Conservation (phyloP, 2,797 vertebrate genomes). For the Tenualosa ilisha region DNA sequence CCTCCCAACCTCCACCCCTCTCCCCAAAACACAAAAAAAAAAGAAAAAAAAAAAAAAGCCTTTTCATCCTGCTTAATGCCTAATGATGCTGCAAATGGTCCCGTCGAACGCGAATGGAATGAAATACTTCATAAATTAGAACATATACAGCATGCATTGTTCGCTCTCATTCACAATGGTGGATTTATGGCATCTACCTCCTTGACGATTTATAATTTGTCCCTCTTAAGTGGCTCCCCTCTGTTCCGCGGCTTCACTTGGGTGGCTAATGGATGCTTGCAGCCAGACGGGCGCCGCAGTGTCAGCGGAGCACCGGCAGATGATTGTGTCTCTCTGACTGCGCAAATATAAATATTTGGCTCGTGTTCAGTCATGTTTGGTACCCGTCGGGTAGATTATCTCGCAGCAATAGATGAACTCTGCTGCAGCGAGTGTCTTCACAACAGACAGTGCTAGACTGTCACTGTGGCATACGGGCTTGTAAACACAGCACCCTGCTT, state of each 20-base stretch:
- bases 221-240: conserved; percentile 3
- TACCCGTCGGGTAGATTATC: conserved; percentile 12
- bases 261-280: conserved; percentile 18
- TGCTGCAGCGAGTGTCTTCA: neutral
- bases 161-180: conserved; percentile 41
- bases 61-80: conserved; percentile 67
- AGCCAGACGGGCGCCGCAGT: neutral
- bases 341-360: conserved; percentile 23
- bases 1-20: neutral
- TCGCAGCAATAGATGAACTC: neutral
- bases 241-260: neutral
- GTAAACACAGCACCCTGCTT: neutral
- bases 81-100: conserved; percentile 75
- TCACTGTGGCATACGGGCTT: neutral
- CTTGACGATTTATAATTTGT: conserved; percentile 45
- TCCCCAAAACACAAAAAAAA: neutral
- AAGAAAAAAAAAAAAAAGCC: conserved; percentile 59
- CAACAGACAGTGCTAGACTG: neutral
- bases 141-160: conserved; percentile 60
- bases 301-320: neutral
- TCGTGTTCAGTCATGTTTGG: neutral
- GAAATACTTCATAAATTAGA: conserved; percentile 70
- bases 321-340: conserved; percentile 15
- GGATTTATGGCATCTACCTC: conserved; percentile 53
- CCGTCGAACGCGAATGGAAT: conserved; percentile 64